Evolutionary conservation across 2,888 invertebrate species (phyloP).

Genomic region (Corbicula japonica): DNA sequence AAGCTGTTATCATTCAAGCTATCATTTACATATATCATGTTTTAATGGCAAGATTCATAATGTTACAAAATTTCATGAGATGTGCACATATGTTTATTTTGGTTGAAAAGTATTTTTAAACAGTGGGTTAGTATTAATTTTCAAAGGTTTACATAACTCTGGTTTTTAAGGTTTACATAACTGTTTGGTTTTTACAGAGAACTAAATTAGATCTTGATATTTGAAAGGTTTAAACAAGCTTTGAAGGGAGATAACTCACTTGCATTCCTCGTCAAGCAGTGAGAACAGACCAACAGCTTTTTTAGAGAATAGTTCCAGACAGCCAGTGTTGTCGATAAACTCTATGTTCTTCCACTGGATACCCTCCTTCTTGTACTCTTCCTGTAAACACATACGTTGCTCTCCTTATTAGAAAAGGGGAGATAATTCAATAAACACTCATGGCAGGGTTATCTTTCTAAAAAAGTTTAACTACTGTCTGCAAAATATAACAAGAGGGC

Average conservation of each 20-base stretch:
- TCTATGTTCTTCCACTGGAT: constrained; percentile 98
- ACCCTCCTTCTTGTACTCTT: constrained; percentile 97
- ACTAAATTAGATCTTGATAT: no score
- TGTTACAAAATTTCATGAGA: neutral
- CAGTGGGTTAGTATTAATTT: neutral
- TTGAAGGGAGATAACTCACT: constrained; percentile 91
- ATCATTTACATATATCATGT: no score
- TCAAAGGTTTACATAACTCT: no score
- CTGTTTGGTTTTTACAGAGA: no score
- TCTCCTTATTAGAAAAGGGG: neutral
- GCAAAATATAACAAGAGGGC: no score
- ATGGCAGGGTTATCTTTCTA: no score
- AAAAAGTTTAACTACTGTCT: no score
- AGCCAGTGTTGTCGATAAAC: constrained; percentile 98
- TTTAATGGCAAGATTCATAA: neutral
- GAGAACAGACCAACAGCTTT: constrained; percentile 96
- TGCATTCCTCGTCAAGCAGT: constrained; percentile 98
- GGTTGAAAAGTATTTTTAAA: neutral
- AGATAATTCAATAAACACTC: no score
- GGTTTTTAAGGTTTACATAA: no score
- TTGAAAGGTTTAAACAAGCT: no score
- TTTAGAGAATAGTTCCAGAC: constrained; percentile 96
- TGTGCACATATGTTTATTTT: neutral
- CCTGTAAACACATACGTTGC: constrained; percentile 88
- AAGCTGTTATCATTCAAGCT: no score